Evolutionary conservation across 2,797 vertebrate species (phyloP), one percentile per base, ranked within the genome.

Genomic region (Orestias chungarensis): DNA sequence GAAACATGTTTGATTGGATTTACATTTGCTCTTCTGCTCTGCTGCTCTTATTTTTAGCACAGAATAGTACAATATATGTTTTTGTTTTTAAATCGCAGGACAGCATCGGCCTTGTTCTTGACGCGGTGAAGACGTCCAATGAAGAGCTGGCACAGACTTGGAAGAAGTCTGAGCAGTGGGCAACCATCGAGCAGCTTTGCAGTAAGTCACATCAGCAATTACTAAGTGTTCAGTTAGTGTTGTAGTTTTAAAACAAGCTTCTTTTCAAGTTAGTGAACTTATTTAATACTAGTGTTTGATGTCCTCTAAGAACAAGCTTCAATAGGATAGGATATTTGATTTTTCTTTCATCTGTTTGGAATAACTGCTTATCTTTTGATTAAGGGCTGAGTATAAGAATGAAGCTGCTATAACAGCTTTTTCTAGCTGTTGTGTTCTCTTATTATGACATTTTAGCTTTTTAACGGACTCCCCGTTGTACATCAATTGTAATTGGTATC

Each of bases 81-180:
- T 74, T 57, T 72, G 23, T 77, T 57, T 49, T 82, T 40, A 4
- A n/a, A 70, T 7, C 81, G 47, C 92, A 99, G 98, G 98, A 99
- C 91, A 99, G 97, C 90, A 99, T 99, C 84, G 96, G 96, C 35
- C 88, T 99, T 87, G 93, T 99, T 46, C 93, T 99, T 59, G 98
- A 99, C 40, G 98, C 98, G 0, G 97, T 99, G 83, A 96, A 95
- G 90, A 98, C 96, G 35, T 95, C 96, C n/a, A 95, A 99, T 1
- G 97, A 98, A 89, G 97, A 99, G 66, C 94, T 99, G 1, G 97
- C 98, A 0, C 97, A 98, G 91, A 98, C 97, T 15, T 99, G 97
- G 97, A 99, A 96, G 90, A 99, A 97, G 84, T 99, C 96, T 0
- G 98, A 99, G 92, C 97, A 99, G 89, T 99, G 98, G 98, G 98